Percentiles rank a stretch among this genome's conserved stretches.
These are phyloP conservation scores for Apamea monoglypha DNA, from an alignment of 2,888 invertebrate genomes.

Conservation along the genomic window DNA sequence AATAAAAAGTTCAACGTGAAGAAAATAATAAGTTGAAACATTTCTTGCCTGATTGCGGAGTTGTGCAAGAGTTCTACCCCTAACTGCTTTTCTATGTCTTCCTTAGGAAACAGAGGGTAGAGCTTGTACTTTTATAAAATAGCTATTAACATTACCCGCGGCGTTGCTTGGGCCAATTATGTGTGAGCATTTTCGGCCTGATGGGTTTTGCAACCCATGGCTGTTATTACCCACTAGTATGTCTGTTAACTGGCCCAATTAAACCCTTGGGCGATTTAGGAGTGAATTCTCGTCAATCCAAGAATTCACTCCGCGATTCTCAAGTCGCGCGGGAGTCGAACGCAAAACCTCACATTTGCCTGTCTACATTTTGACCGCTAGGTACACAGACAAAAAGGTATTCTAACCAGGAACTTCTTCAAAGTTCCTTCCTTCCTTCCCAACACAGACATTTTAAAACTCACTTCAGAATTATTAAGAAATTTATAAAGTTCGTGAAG, in stretches of 20 bases:
- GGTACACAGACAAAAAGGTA: not conserved
- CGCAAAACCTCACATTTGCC: not conserved
- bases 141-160: constrained; percentile 1
- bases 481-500: constrained; percentile 3
- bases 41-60: constrained; percentile 22
- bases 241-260: not conserved
- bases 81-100: constrained; percentile 46
- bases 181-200: not conserved
- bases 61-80: constrained; percentile 44
- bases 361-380: not conserved
- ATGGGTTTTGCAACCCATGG: not conserved
- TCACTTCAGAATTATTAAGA: not conserved
- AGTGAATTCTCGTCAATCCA: not conserved
- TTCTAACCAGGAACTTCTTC: not conserved
- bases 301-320: not conserved
- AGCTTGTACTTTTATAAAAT: constrained; percentile 26
- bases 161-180: not conserved
- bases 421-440: too few species aligned
- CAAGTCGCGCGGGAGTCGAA: not conserved
- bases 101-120: constrained; percentile 12
- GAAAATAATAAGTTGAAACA: constrained; percentile 12
- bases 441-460: not conserved
- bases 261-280: not conserved
- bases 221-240: not conserved
- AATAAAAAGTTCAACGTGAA: not conserved